Evolutionary conservation across 2,797 vertebrate genomes (phyloP), one percentile per base, ranked within the genome.

Genomic region (Chaetophractus vellerosus): DNA sequence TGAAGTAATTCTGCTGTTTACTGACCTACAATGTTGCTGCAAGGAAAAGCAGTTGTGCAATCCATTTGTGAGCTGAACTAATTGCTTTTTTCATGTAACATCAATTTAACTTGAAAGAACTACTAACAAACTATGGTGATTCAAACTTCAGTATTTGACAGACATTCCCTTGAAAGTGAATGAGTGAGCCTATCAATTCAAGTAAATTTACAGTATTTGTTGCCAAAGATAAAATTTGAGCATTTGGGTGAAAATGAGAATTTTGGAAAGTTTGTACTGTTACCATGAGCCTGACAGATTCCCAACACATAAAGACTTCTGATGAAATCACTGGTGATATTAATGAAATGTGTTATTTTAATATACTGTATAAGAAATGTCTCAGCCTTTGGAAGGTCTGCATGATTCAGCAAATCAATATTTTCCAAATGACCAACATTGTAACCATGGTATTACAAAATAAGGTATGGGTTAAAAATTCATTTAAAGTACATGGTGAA

Each of bases 191-290:
- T 85, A 61, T 92, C 41, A 24, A 33, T 95, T 85, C 79, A 93
- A 68, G 23, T 36, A 85, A 71, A 86, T 28, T 86, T 64, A 80
- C 0, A 59, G 18, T 71, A 57, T 50, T 88, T 72, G 48, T 80
- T 91, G 68, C 38, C 79, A 89, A 57, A 75, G 45, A 91, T 81
- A 93, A 93, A 84, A 89, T 93, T 75, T 38, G 45, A 92, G 63
- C 55, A 76, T 89, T 89, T 26, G 36, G 19, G 41, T 80, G 45
- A 92, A 94, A 94, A 63, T 66, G 9, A 45, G 50, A 88, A 83
- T 88, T 89, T 66, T 68, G 8, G 28, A 80, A 92, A 68, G 88
- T 31, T 41, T 68, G 8, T 80, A 88, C 26, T 66, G 80, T 80
- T 59, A 79, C 23, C 1, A 9, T 52, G 74, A 74, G 71, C 52